Conservation (phyloP, 2,888 invertebrate genomes). For the Himalopsyche anomala region DNA sequence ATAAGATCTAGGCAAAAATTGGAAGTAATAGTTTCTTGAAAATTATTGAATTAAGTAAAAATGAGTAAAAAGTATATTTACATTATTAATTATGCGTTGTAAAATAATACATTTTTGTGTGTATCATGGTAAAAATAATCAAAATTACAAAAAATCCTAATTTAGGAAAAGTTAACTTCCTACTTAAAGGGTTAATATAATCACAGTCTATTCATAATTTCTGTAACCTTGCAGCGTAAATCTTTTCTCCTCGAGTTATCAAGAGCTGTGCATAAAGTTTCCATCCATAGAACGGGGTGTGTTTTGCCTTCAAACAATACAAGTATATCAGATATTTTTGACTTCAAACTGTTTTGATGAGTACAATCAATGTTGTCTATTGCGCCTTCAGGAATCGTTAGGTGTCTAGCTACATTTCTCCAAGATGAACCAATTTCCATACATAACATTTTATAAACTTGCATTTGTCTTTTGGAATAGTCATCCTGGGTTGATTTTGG, state of each 20-base stretch:
- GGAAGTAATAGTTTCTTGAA: no score
- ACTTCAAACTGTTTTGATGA: constrained; percentile 43
- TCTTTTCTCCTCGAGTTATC: constrained; percentile 57
- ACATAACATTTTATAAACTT: constrained; percentile 50
- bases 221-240: constrained; percentile 45
- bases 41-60: no score
- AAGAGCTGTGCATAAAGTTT: constrained; percentile 55
- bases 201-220: constrained; percentile 47
- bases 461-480: constrained; percentile 14
- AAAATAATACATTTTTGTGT: no score
- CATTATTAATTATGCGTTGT: no score
- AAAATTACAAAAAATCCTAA: no score
- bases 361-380: constrained; percentile 54
- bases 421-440: constrained; percentile 57
- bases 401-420: constrained; percentile 55
- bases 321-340: constrained; percentile 53
- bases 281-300: constrained; percentile 52
- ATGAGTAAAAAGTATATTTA: no score
- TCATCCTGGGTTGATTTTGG: not conserved
- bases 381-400: constrained; percentile 53
- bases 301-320: constrained; percentile 22
- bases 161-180: no score
- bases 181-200: no score
- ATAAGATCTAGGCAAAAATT: no score
- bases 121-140: no score